A percentile compares a stretch with the other conserved stretches of the same genome.
Conservation (phyloP, 2,797 vertebrate species). For the Oryzias sinensis region DNA sequence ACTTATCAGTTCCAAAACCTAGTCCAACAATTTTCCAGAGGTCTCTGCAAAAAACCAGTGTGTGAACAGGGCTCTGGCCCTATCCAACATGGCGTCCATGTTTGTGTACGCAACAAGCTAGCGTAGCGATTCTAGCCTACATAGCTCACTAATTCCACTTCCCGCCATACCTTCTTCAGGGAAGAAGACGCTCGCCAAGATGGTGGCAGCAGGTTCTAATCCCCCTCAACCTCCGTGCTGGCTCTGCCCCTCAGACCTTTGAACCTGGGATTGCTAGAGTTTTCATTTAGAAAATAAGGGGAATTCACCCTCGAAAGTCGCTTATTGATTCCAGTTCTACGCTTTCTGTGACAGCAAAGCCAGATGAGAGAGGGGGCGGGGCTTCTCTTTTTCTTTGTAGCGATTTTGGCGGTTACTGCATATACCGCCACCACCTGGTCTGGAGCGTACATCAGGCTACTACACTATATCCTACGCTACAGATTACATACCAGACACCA, state of each 20-base stretch:
- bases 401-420: no score
- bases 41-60: no score
- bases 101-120: no score
- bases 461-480: no score
- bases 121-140: no score
- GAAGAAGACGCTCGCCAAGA: conserved; percentile 98
- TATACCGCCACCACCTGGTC: no score
- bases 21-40: no score
- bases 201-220: conserved; percentile 98
- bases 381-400: neutral
- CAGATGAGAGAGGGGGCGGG: conserved; percentile 7
- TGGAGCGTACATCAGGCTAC: no score
- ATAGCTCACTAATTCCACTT: conserved; percentile 53
- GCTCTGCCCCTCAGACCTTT: conserved; percentile 5
- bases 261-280: conserved; percentile 19
- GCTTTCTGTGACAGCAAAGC: conserved; percentile 99
- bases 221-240: neutral
- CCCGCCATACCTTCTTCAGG: conserved; percentile 92
- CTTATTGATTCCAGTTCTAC: conserved; percentile 43
- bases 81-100: no score
- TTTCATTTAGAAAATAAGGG: conserved; percentile 17
- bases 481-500: no score
- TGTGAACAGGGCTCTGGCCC: no score
- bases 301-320: conserved; percentile 27
- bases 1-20: no score